A percentile compares a stretch with the other conserved stretches of the same genome.
Conservation (phyloP, 2,797 vertebrate genomes). For the Poecile montanus region DNA sequence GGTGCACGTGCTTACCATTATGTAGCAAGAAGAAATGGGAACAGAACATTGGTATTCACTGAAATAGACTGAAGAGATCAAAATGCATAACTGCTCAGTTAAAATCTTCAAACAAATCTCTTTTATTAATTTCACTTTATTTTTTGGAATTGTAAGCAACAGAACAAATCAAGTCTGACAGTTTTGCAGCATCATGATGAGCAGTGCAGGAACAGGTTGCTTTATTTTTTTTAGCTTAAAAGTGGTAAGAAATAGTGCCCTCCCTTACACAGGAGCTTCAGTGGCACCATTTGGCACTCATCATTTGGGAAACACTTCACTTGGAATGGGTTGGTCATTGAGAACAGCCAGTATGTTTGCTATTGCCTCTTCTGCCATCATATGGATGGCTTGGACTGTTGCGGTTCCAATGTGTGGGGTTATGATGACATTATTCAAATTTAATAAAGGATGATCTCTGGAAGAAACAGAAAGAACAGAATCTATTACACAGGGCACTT, state of each 20-base stretch:
- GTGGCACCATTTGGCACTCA: not conserved
- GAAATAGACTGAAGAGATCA: not conserved
- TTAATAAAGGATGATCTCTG: slow-evolving; percentile 81
- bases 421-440: slow-evolving; percentile 77
- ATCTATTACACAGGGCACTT: not conserved
- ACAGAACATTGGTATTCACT: not conserved
- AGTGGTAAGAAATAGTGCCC: not conserved
- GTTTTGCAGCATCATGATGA: not conserved
- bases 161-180: not conserved
- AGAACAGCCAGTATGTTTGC: slow-evolving; percentile 78
- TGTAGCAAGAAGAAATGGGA: not conserved
- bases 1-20: not conserved
- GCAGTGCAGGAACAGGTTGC: not conserved
- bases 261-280: not conserved
- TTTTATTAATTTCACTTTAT: slow-evolving; percentile 6
- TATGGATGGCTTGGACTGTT: slow-evolving; percentile 63
- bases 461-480: slow-evolving; percentile 32
- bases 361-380: slow-evolving; percentile 78
- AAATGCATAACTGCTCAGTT: not conserved
- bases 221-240: not conserved
- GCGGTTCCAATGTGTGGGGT: slow-evolving; percentile 81
- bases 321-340: slow-evolving; percentile 51
- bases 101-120: not conserved
- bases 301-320: slow-evolving; percentile 64
- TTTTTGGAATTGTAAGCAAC: not conserved